Conservation (phyloP, 1,140 invertebrate species). For the Ceratoteleas bidentatus region DNA sequence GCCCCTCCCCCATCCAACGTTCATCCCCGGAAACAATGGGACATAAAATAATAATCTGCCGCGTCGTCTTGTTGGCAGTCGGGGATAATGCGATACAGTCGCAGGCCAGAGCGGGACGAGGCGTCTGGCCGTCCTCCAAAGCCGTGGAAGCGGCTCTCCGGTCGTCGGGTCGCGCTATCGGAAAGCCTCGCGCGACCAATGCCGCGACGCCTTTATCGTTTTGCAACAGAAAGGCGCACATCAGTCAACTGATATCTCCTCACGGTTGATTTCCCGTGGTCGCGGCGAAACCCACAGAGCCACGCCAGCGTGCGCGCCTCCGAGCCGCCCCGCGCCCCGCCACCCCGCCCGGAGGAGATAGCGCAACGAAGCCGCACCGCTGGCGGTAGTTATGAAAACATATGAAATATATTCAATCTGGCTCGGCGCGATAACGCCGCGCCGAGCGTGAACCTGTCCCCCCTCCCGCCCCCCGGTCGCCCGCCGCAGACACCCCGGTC, state of each 20-base stretch:
- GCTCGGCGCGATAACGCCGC: slow-evolving; percentile 77
- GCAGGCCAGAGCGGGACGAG: slow-evolving; percentile 37
- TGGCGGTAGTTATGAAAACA: slow-evolving; percentile 81
- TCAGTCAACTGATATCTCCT: slow-evolving; percentile 82
- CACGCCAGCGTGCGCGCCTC: slow-evolving; percentile 45
- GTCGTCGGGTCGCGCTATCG: slow-evolving; percentile 74
- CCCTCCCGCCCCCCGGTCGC: too few relatives aligned
- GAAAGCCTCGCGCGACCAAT: slow-evolving; percentile 80
- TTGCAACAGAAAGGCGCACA: slow-evolving; percentile 82
- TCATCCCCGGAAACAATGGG: slow-evolving; percentile 28
- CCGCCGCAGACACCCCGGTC: slow-evolving; percentile 14
- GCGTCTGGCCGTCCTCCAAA: slow-evolving; percentile 61
- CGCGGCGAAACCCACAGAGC: slow-evolving; percentile 70
- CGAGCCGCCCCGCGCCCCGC: slow-evolving; percentile 45
- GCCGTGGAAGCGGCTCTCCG: slow-evolving; percentile 10
- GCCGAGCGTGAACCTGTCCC: slow-evolving; percentile 64
- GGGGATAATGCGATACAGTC: slow-evolving; percentile 61
- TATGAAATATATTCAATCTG: slow-evolving; percentile 83
- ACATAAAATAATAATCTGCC: slow-evolving; percentile 54
- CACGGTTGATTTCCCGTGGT: slow-evolving; percentile 82
- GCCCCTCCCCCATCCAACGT: too few relatives aligned
- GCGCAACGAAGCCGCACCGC: slow-evolving; percentile 68
- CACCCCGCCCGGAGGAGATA: slow-evolving; percentile 69
- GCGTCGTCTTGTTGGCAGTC: slow-evolving; percentile 32
- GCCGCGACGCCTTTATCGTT: slow-evolving; percentile 82